These are phyloP conservation scores for Etheostoma cragini DNA, from an alignment of 2,113 vertebrate genomes.

Conservation along the genomic window DNA sequence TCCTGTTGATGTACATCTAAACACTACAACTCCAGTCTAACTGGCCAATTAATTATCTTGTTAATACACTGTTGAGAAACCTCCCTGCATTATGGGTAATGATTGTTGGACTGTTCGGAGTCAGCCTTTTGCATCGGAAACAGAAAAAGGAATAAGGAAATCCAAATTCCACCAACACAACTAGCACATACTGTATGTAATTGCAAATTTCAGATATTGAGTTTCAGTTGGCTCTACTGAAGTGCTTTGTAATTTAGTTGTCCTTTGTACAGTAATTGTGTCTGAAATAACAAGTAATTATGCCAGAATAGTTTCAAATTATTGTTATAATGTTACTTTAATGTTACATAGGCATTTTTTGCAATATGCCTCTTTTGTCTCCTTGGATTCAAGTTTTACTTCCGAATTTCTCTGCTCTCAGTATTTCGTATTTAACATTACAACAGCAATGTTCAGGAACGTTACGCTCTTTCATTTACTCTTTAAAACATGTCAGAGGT, in stretches of 20 bases:
- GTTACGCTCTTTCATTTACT: neutral
- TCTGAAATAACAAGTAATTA: neutral
- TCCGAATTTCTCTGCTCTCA: neutral
- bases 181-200: neutral
- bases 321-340: neutral
- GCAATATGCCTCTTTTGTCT: neutral
- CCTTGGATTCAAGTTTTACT: neutral
- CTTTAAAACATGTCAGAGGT: constrained; percentile 19
- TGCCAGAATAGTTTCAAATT: neutral
- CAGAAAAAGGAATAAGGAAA: neutral
- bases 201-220: neutral
- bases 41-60: constrained; percentile 35
- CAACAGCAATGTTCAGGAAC: neutral
- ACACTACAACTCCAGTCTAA: constrained; percentile 24
- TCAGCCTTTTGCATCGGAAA: neutral
- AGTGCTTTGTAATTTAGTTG: neutral
- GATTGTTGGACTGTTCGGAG: neutral
- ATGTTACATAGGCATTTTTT: neutral
- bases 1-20: constrained; percentile 2
- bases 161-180: neutral
- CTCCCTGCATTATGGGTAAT: neutral
- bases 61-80: constrained; percentile 14
- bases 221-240: neutral
- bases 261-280: neutral
- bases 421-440: neutral